Evolutionary conservation across 2,888 invertebrate species (phyloP).

Genomic region (Platycnemis pennipes): DNA sequence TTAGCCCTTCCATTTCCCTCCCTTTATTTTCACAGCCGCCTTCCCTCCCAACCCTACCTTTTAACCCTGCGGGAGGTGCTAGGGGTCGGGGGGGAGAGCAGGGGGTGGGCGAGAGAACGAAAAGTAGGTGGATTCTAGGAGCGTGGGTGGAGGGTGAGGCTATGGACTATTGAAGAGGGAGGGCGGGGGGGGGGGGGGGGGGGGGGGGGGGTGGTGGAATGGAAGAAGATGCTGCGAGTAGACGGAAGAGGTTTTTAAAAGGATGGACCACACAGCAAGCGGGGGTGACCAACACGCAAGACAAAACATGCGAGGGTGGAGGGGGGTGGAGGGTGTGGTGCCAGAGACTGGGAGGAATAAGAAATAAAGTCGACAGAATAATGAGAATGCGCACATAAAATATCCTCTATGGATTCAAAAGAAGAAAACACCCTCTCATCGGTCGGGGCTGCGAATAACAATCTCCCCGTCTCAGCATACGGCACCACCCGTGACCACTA

Average conservation of each 20-base stretch:
- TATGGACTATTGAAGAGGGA: too few species aligned
- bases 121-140: not conserved
- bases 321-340: not conserved
- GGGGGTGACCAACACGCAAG: not conserved
- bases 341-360: not conserved
- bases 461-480: not conserved
- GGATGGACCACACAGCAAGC: constrained; percentile 59
- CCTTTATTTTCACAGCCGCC: constrained; percentile 60
- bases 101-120: not conserved
- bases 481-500: not conserved
- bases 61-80: constrained; percentile 58
- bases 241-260: constrained; percentile 7
- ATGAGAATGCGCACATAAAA: not conserved
- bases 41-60: constrained; percentile 40
- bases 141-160: not conserved
- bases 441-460: not conserved
- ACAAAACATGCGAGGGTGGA: not conserved
- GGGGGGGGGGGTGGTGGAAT: not conserved
- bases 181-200: not conserved
- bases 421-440: not conserved
- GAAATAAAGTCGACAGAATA: not conserved
- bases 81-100: not conserved
- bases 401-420: not conserved
- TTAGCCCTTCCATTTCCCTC: not conserved
- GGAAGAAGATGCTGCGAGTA: not conserved